phyloP scores from a whole-genome alignment of 2,888 invertebrate species.

The Baccha elongata region DNA sequence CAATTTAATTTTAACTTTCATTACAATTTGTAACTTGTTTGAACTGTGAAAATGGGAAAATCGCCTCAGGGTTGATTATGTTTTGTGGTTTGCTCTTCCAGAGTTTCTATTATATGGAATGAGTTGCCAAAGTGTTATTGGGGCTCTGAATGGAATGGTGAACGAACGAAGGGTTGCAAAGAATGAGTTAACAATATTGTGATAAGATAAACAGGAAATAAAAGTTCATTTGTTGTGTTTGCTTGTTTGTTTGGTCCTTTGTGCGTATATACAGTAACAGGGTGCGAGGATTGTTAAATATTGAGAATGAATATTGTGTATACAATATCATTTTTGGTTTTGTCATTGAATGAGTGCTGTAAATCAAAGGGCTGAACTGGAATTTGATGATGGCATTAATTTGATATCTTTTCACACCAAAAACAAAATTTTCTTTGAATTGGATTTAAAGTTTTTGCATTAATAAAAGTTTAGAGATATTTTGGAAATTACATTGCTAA shows the following conservation, averaged over 20 bases:
- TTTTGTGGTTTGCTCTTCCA: constrained; percentile 58
- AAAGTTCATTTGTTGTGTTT: constrained; percentile 52
- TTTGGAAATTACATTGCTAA: not conserved
- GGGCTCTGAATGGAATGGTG: not conserved
- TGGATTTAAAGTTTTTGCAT: constrained; percentile 37
- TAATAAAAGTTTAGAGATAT: constrained; percentile 20
- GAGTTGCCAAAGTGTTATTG: constrained; percentile 70
- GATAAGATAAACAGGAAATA: constrained; percentile 66
- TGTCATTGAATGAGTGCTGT: constrained; percentile 34
- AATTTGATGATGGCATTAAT: constrained; percentile 45
- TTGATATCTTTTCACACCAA: constrained; percentile 32
- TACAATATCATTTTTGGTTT: constrained; percentile 42
- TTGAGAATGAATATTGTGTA: constrained; percentile 29
- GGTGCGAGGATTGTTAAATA: not conserved
- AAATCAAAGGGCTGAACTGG: constrained; percentile 45
- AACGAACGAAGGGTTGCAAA: not conserved
- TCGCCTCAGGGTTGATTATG: constrained; percentile 67
- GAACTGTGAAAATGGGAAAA: constrained; percentile 71
- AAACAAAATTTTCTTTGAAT: constrained; percentile 7
- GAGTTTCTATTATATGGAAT: constrained; percentile 21
- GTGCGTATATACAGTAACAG: not conserved
- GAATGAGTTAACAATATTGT: constrained; percentile 42
- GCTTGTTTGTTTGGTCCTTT: constrained; percentile 35
- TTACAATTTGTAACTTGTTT: constrained; percentile 73
- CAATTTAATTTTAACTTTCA: constrained; percentile 74